A percentile compares a stretch with the other conserved stretches of the same genome.
phyloP scores from a whole-genome alignment of 2,113 vertebrate species.

The Python bivittatus region DNA sequence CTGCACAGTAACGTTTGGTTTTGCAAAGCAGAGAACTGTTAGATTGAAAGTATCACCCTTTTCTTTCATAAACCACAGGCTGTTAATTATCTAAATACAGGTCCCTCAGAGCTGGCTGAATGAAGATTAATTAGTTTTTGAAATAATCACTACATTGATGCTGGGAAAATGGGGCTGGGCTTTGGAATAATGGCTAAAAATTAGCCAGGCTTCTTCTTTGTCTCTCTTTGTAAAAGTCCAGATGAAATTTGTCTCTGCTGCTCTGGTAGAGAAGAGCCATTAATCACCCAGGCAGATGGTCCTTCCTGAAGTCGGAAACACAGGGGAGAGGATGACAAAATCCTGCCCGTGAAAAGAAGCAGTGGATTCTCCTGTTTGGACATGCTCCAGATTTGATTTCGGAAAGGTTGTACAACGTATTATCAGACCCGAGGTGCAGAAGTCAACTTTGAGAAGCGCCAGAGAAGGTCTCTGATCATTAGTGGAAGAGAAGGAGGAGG shows the following conservation, averaged over 20 bases:
- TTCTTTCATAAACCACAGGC: conserved; percentile 68
- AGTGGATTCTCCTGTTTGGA: neutral
- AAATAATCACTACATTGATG: conserved; percentile 78
- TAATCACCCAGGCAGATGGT: conserved; percentile 75
- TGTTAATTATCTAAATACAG: conserved; percentile 76
- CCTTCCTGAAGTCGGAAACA: conserved; percentile 53
- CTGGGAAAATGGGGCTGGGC: conserved; percentile 48
- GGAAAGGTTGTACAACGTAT: neutral
- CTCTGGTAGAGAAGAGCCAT: conserved; percentile 62
- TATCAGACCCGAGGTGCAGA: neutral
- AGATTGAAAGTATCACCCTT: conserved; percentile 67
- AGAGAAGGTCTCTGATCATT: neutral
- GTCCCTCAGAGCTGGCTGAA: conserved; percentile 69
- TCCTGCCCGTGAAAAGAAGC: neutral
- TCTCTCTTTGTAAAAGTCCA: conserved; percentile 60
- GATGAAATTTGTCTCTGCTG: conserved; percentile 70
- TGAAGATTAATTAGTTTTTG: conserved; percentile 79
- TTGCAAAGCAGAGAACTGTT: conserved; percentile 54
- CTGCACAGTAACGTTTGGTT: conserved; percentile 18
- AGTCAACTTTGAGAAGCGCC: neutral
- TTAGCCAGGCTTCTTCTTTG: conserved; percentile 67
- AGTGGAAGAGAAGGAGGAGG: neutral
- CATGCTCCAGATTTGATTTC: neutral
- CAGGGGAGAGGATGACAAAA: conserved; percentile 39
- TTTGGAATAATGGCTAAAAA: conserved; percentile 71